These are phyloP conservation scores for Acrocephalus arundinaceus DNA, from an alignment of 2,113 vertebrate genomes.

Conservation along the genomic window DNA sequence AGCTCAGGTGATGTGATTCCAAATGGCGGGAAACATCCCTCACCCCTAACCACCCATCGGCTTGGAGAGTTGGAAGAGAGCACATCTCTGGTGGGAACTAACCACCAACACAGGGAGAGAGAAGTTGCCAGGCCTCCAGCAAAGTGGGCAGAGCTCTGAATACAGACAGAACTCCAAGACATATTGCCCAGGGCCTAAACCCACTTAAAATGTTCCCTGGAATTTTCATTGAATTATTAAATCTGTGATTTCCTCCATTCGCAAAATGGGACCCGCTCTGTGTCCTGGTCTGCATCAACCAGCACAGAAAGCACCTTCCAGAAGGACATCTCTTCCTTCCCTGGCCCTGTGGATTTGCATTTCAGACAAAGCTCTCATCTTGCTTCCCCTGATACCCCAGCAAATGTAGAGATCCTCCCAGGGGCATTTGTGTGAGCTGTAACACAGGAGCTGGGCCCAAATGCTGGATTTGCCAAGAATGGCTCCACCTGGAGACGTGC, in stretches of 20 bases:
- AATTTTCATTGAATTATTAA: background rate
- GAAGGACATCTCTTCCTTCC: background rate
- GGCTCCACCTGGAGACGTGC: background rate
- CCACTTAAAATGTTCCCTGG: background rate
- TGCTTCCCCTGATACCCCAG: background rate
- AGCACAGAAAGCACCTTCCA: background rate
- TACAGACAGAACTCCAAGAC: background rate
- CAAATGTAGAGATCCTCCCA: background rate
- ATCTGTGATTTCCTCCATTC: background rate
- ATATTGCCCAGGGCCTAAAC: background rate
- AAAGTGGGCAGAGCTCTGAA: background rate
- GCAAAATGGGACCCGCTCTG: background rate
- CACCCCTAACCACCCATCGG: background rate
- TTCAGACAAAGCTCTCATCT: background rate
- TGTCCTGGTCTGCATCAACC: background rate
- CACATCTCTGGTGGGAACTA: background rate
- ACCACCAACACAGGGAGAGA: background rate
- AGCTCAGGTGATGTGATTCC: rapidly evolving
- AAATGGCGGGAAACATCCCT: background rate
- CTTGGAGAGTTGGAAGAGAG: background rate
- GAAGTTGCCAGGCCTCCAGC: background rate
- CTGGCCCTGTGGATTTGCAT: background rate
- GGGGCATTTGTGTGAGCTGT: background rate
- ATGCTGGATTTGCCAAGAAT: background rate
- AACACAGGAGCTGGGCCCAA: background rate